phyloP scores from a whole-genome alignment of 2,113 vertebrate species.

The Monopterus albus region DNA sequence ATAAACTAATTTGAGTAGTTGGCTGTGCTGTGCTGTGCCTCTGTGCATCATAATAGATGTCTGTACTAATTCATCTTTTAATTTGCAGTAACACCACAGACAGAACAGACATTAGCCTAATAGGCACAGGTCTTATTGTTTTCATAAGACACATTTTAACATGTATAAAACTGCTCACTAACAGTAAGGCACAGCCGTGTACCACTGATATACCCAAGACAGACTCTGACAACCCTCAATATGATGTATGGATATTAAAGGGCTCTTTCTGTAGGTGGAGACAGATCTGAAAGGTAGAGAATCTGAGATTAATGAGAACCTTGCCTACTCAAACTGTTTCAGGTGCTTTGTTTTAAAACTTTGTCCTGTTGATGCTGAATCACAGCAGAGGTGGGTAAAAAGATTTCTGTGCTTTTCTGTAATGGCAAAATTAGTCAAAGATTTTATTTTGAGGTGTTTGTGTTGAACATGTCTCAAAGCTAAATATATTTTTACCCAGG shows the following conservation, averaged over 20 bases:
- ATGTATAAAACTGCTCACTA: conserved; percentile 40
- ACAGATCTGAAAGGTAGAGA: conserved; percentile 46
- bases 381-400: conserved; percentile 31
- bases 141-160: conserved; percentile 38
- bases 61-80: neutral
- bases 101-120: conserved; percentile 25
- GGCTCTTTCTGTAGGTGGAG: conserved; percentile 56
- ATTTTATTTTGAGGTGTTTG: conserved; percentile 23
- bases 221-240: conserved; percentile 55
- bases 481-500: conserved; percentile 46
- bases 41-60: too few species aligned
- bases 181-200: conserved; percentile 17
- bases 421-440: conserved; percentile 39
- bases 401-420: conserved; percentile 24
- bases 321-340: conserved; percentile 52
- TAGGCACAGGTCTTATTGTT: conserved; percentile 5
- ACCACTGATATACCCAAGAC: conserved; percentile 44
- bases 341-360: conserved; percentile 41
- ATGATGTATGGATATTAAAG: conserved; percentile 72
- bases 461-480: conserved; percentile 31
- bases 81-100: conserved; percentile 4
- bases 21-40: too few species aligned
- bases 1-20: too few species aligned
- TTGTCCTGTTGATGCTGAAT: conserved; percentile 25
- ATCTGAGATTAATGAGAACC: conserved; percentile 55